Conservation (phyloP, 2,888 invertebrate species). For the Drosophila kanekoi region DNA sequence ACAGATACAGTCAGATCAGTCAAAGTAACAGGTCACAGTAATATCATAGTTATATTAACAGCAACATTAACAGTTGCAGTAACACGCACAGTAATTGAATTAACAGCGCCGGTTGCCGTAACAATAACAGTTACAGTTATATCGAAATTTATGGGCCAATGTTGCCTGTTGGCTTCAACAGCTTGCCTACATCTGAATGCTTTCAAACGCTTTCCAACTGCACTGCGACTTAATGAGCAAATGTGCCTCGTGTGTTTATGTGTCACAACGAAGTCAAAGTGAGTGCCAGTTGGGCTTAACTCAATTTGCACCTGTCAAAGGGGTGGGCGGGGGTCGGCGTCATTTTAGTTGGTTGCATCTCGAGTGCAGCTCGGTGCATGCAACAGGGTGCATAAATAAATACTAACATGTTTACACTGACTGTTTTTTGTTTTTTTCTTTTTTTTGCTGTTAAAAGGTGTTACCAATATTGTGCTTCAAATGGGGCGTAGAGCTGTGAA, state of each 20-base stretch:
- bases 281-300: slow-evolving; percentile 14
- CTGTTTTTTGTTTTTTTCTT: slow-evolving; percentile 5
- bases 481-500: no score
- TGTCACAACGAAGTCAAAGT: slow-evolving; percentile 2
- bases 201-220: background rate
- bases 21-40: no score
- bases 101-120: no score
- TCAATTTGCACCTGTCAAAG: slow-evolving; percentile 14
- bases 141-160: no score
- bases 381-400: slow-evolving; percentile 28
- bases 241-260: background rate
- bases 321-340: background rate
- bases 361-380: slow-evolving; percentile 15
- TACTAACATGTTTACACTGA: slow-evolving; percentile 2
- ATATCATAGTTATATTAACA: no score
- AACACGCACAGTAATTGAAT: no score
- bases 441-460: background rate
- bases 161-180: no score
- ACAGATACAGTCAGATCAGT: no score
- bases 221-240: background rate
- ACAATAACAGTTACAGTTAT: background rate
- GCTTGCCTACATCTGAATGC: background rate
- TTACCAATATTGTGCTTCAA: no score
- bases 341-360: slow-evolving; percentile 4
- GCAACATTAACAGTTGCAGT: no score